phyloP scores from a whole-genome alignment of 1,140 invertebrate genomes.

The Cyclargus thomasi region DNA sequence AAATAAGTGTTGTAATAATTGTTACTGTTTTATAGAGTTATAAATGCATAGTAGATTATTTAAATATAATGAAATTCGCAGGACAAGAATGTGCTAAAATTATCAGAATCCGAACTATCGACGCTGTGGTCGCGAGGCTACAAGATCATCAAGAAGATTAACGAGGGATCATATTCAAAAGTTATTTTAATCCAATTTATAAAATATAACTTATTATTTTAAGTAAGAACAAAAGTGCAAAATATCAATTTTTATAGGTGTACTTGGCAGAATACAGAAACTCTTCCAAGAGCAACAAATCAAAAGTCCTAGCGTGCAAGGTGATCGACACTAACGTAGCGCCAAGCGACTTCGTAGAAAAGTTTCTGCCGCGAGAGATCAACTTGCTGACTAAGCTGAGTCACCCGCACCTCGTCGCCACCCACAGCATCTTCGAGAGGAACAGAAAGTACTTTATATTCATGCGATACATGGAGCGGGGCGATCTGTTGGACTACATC shows the following conservation, averaged over 20 bases:
- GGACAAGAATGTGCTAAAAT: slow-evolving; percentile 57
- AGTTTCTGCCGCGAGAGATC: slow-evolving; percentile 86
- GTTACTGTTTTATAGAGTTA: background rate
- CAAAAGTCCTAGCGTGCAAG: slow-evolving; percentile 78
- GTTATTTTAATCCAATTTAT: slow-evolving; percentile 42
- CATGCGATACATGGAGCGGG: slow-evolving; percentile 81
- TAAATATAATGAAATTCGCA: slow-evolving; percentile 18
- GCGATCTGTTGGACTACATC: slow-evolving; percentile 80
- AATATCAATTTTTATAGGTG: slow-evolving; percentile 9
- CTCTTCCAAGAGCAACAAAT: slow-evolving; percentile 54
- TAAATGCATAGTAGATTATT: no score
- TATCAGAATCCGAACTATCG: slow-evolving; percentile 75
- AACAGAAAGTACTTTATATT: slow-evolving; percentile 81
- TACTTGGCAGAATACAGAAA: slow-evolving; percentile 64
- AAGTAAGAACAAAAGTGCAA: background rate
- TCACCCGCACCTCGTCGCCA: slow-evolving; percentile 83
- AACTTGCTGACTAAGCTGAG: slow-evolving; percentile 81
- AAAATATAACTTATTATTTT: background rate
- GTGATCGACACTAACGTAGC: slow-evolving; percentile 82
- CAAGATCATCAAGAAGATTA: slow-evolving; percentile 77
- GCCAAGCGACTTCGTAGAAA: slow-evolving; percentile 83
- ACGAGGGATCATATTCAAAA: slow-evolving; percentile 81
- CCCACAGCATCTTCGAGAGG: slow-evolving; percentile 83
- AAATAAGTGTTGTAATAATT: no score
- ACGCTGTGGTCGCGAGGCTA: slow-evolving; percentile 76